Evolutionary conservation across 37 sponge, comb jelly and placozoan genomes (phyloP).

Genomic region (Cliona cf. orientalis): DNA sequence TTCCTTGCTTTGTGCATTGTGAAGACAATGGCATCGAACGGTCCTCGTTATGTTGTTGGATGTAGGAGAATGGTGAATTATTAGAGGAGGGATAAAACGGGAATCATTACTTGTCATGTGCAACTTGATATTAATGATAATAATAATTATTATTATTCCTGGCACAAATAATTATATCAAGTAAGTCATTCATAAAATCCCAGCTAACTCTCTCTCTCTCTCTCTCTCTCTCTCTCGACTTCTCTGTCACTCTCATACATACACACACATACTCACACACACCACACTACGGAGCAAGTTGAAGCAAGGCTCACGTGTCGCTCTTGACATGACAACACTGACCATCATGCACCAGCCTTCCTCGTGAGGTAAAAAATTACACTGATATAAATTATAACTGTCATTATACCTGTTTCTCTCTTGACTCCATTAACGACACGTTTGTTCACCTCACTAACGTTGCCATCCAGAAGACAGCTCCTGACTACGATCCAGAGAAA

Average conservation of each 20-base stretch:
- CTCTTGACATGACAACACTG: conserved; percentile 99
- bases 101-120: no score
- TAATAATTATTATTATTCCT: no score
- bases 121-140: no score
- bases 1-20: conserved; percentile 39
- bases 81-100: no score
- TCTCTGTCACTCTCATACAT: background rate
- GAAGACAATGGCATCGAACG: conserved; percentile 98
- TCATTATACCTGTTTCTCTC: conserved; percentile 86
- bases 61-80: conserved; percentile 94
- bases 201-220: no score
- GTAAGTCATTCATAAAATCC: no score
- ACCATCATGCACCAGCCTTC: conserved; percentile 98
- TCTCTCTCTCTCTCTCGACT: no score
- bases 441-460: conserved; percentile 98
- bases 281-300: conserved; percentile 64
- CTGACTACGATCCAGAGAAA: conserved; percentile 99
- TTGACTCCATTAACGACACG: conserved; percentile 89
- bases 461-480: conserved; percentile 99
- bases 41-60: conserved; percentile 99
- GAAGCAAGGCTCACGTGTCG: conserved; percentile 97
- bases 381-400: no score
- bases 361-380: conserved; percentile 98
- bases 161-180: no score
- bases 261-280: no score